phyloP scores from a whole-genome alignment of 2,113 vertebrate species.

The Clarias macrocephalus region DNA sequence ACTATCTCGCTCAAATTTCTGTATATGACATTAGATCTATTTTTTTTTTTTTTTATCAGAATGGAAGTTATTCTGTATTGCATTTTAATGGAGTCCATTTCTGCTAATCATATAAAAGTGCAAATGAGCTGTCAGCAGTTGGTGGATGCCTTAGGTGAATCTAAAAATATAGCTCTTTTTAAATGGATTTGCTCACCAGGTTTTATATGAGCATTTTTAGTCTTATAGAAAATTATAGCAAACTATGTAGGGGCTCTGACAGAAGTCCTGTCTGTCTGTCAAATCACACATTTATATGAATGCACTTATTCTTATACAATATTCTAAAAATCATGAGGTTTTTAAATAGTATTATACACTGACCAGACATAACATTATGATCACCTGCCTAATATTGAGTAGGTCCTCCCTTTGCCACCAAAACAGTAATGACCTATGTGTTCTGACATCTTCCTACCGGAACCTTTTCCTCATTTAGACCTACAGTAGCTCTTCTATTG shows the following conservation, averaged over 20 bases:
- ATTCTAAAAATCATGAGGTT: not conserved
- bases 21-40: not conserved
- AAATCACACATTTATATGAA: not conserved
- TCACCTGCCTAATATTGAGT: too few relatives aligned
- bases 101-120: conserved; percentile 6
- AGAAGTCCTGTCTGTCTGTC: not conserved
- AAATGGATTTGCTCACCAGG: not conserved
- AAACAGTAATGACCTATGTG: too few relatives aligned
- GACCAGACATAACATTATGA: too few relatives aligned
- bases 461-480: too few relatives aligned
- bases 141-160: conserved; percentile 7
- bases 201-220: not conserved
- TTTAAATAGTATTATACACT: not conserved
- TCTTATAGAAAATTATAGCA: not conserved
- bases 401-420: too few relatives aligned
- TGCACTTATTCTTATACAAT: not conserved
- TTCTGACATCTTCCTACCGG: too few relatives aligned
- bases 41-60: not conserved
- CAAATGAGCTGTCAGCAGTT: conserved; percentile 1
- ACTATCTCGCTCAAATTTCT: not conserved
- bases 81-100: conserved; percentile 32
- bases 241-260: not conserved
- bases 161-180: not conserved
- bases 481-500: too few relatives aligned
- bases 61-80: conserved; percentile 1